Conservation (phyloP, 2,888 invertebrate genomes). For the Palloptera scutellata region DNA sequence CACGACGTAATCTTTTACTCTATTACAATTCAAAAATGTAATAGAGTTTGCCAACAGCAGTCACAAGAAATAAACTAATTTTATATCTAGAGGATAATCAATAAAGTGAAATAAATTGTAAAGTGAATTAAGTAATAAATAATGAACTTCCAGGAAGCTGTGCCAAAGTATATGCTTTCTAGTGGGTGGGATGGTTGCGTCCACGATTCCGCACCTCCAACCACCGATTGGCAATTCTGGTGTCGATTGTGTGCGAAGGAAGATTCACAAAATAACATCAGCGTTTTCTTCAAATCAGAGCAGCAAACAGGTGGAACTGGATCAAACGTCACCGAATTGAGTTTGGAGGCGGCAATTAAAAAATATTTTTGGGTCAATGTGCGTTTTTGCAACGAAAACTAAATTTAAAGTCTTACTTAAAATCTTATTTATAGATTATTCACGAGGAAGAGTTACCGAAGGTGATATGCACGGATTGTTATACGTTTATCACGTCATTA, state of each 20-base stretch:
- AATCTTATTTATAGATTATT: too few species aligned
- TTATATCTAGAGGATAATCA: too few species aligned
- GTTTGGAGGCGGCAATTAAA: constrained; percentile 49
- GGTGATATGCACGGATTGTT: constrained; percentile 41
- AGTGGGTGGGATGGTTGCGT: too few species aligned
- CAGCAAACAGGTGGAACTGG: constrained; percentile 8
- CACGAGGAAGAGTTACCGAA: constrained; percentile 52
- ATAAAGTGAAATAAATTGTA: too few species aligned
- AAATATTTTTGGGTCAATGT: constrained; percentile 58
- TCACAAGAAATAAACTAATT: too few species aligned
- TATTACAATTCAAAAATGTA: too few species aligned
- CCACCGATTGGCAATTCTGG: constrained; percentile 47
- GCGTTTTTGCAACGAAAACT: constrained; percentile 41
- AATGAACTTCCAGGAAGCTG: too few species aligned
- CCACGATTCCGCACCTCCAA: too few species aligned
- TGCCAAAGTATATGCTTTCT: too few species aligned
- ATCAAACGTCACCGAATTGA: constrained; percentile 33
- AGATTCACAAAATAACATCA: constrained; percentile 50
- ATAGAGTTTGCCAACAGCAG: too few species aligned
- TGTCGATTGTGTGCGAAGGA: constrained; percentile 55
- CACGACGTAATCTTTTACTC: too few species aligned
- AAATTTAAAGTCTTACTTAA: background rate
- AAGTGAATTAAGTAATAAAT: too few species aligned
- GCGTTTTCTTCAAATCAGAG: constrained; percentile 51
- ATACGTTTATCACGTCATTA: background rate